Evolutionary conservation across 37 sponge, comb jelly and placozoan genomes (phyloP).

Genomic region (Beroe forskalii): DNA sequence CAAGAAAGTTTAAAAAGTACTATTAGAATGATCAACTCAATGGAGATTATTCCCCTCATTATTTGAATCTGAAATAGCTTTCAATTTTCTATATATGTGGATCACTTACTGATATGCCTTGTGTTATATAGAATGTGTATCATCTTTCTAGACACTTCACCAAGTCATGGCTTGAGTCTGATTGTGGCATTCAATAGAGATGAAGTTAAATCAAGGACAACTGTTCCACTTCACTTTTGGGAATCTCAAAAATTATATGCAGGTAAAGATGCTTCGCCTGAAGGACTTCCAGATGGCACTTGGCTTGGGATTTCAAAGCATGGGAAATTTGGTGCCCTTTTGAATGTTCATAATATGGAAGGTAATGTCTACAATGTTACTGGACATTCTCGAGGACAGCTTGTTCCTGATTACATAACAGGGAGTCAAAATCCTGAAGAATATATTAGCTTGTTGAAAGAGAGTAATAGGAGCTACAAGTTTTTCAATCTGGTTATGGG

Average conservation of each 20-base stretch:
- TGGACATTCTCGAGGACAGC: not conserved
- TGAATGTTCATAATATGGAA: conserved; percentile 5
- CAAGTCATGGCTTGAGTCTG: not conserved
- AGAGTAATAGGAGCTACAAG: not conserved
- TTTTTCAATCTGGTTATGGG: conserved; percentile 36
- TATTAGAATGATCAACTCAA: too few relatives aligned
- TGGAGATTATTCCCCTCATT: too few relatives aligned
- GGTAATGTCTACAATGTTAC: not conserved
- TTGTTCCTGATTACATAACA: not conserved
- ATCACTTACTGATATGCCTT: too few relatives aligned
- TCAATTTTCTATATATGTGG: too few relatives aligned
- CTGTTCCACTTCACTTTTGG: conserved; percentile 3
- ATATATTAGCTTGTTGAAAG: not conserved
- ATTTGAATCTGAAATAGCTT: too few relatives aligned
- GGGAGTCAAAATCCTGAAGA: not conserved
- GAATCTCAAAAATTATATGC: not conserved
- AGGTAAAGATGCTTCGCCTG: conserved; percentile 1
- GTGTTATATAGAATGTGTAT: too few relatives aligned
- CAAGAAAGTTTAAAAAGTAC: too few relatives aligned
- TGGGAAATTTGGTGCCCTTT: not conserved
- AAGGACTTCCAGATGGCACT: not conserved
- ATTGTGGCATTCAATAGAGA: conserved; percentile 10
- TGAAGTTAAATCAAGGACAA: not conserved
- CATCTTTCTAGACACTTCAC: not conserved
- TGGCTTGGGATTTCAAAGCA: not conserved